phyloP scores from a whole-genome alignment of 2,888 invertebrate genomes.

The Melinopterus prodromus region DNA sequence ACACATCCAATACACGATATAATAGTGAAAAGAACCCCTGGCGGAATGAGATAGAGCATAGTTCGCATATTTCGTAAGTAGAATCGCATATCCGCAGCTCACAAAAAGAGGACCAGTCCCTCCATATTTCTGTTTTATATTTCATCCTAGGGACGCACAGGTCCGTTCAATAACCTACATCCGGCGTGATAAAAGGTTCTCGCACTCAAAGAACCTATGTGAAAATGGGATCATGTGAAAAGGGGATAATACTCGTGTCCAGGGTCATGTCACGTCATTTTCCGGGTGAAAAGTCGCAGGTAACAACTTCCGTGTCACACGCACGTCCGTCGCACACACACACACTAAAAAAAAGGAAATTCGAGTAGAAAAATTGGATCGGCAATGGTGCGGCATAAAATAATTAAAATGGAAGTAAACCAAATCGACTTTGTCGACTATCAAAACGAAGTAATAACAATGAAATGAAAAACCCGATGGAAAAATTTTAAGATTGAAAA shows the following conservation, averaged over 20 bases:
- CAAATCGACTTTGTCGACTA: not conserved
- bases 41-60: not conserved
- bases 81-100: not conserved
- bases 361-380: not conserved
- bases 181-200: conserved; percentile 27
- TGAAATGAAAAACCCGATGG: not conserved
- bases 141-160: conserved; percentile 16
- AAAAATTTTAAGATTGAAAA: not conserved
- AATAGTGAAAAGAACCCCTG: not conserved
- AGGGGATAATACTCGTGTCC: conserved; percentile 17
- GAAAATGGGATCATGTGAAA: conserved; percentile 28
- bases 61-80: not conserved
- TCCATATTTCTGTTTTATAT: conserved; percentile 22
- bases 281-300: not conserved
- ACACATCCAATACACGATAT: not conserved
- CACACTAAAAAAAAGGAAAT: not conserved
- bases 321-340: too few species aligned
- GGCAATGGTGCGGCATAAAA: not conserved
- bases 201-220: conserved; percentile 20
- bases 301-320: not conserved
- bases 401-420: not conserved
- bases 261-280: conserved; percentile 9
- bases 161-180: conserved; percentile 30
- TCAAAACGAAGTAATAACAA: not conserved
- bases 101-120: not conserved